Evolutionary conservation across 2,888 invertebrate genomes (phyloP), one percentile per base, ranked within the genome.

Genomic region (Polydrusus pterygomalis): DNA sequence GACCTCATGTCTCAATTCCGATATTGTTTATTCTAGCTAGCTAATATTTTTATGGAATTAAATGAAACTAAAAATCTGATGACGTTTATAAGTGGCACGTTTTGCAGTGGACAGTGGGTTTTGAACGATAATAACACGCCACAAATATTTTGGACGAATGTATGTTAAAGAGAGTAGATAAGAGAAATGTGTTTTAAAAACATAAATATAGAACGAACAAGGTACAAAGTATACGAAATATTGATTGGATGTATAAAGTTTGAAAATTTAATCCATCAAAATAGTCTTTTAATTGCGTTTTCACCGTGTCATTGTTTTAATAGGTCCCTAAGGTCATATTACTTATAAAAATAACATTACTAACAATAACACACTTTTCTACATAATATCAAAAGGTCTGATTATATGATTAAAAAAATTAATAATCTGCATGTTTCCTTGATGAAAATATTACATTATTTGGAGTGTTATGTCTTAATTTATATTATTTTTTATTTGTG

Each of bases 1-100:
- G 65, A 65, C 65, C 65, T 34, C 65, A 65, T 65, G 65, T 47
- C 65, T 65, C 51, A 30, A 38, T 34, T 30, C 9, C 15, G 45
- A 20, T 18, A 13, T 54, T 11, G 5, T 15, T 58, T 34, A 58
- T 15, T 15, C n/a, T 34, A 9, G 1, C n/a, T 34, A 9, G 1
- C 20, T 20, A 51, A 25, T 51, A 51, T 20, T 58, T 58, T 58
- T 34, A 58, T 34, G 10, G 13, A 34, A 7, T 34, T 58, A 15
- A 30, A 25, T n/a, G n/a, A 56, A 25, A 51, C 20, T 51, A 51
- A 56, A 34, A 34, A 58, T 34, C 10, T 6, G 15, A 30, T 34
- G 56, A 58, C 56, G 56, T 34, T 58, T 5, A 5, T 25, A 10
- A 34, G 13, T 34, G 15, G 54, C 54, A 54, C 25, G 25, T 54